Base-by-base conservation (phyloP, 2,113 vertebrate species). In the Platanista minor region DNA sequence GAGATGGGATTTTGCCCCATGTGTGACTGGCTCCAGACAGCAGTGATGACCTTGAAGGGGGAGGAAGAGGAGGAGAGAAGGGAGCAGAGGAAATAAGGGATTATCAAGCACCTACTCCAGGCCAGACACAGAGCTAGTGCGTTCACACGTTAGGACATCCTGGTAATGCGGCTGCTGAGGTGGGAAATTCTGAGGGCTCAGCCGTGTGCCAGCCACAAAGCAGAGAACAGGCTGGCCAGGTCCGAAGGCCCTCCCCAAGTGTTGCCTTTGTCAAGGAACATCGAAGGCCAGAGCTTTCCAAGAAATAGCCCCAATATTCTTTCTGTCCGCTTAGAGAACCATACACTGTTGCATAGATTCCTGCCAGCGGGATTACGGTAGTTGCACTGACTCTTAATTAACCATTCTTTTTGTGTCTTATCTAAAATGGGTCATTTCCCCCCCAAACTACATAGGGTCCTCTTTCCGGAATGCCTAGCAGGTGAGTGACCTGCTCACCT, bases 381-480 rank as follows among this genome's bases (percentile, higher is more conserved):
- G 71, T 84, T 81, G 31, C 7, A 91, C 49, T 57, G 87, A 64
- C 43, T 90, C 97, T 75, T 87, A 93, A 75, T 87, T 87, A 95
- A 18, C 36, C 59, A 36, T n/a, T 87, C 75, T 86, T 87, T 78
- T 59, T 87, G 12, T 8, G 1, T 12, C 46, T 82, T 83, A 66
- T 69, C 90, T 90, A 90, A 97, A 96, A 78, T 25, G 36, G 69
- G 69, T 87, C 87, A 49, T 84, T 91, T 75, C 71, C 67, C 31
- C 31, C 43, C 6, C 74, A 95, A 96, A 93, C 3, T 61, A 52
- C 69, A 90, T 4, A 54, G 64, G 64, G 75, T 11, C 39, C 36
- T 94, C 84, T 64, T 89, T 69, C 85, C 43, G 39, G 8, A 78
- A 66, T 41, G 33, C 78, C 85, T 27, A 74, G 86, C 75, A 89